Evolutionary conservation across 2,888 invertebrate species (phyloP), one percentile per base, ranked within the genome.

Genomic region (Scelioninae gen. 1): DNA sequence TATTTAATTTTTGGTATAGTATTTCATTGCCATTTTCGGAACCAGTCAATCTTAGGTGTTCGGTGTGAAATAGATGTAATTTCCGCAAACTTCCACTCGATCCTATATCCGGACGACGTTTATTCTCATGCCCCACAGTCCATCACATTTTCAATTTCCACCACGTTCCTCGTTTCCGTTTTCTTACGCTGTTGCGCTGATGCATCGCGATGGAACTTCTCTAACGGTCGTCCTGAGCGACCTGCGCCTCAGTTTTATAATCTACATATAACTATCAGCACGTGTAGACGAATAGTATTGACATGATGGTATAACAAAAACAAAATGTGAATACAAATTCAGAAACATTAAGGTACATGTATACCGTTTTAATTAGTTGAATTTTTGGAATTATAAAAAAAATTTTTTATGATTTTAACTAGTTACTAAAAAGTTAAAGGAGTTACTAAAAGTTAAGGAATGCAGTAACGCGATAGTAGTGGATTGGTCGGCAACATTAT

Each of bases 81-180:
- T 85, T 88, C 86, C 86, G 86, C 77, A 49, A 65, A 78, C 84
- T 79, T 85, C 66, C 69, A 85, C 71, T 84, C 82, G 60, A 86
- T 84, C 85, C 86, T 82, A 88, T 88, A 89, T 88, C 89, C 87
- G 88, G 87, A 80, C 71, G 81, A 82, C 85, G 85, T 87, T 86
- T 86, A 85, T 84, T 83, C 85, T 84, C 79, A 60, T 56, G 83
- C 79, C 71, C 83, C 66, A 84, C 82, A 89, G 90, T 91, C 88
- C 89, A 90, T 91, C 90, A 90, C 91, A 91, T 92, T 92, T 92
- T 92, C 92, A 92, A 92, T 92, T 92, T 92, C 92, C 92, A 91
- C 91, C 91, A 90, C 90, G 91, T 92, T 91, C 89, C 91, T 90
- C 91, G 90, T 92, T 92, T 92, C 92, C 92, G 89, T 74, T 76